phyloP scores from a whole-genome alignment of 2,888 invertebrate species.

The Hetaerina titia region DNA sequence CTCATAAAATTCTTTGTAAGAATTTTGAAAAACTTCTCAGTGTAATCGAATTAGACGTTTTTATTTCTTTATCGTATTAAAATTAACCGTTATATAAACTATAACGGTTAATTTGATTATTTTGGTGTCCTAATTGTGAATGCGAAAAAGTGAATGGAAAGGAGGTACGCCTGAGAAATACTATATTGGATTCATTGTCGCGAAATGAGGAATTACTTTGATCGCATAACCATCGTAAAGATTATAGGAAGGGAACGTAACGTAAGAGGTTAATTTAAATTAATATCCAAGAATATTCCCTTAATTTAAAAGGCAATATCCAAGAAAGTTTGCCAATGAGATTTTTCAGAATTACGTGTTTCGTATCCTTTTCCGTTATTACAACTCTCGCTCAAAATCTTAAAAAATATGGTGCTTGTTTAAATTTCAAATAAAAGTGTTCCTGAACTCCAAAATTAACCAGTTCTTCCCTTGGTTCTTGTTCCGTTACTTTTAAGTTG shows the following conservation, averaged over 20 bases:
- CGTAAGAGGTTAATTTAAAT: no score
- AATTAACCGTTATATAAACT: background rate
- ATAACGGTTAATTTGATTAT: background rate
- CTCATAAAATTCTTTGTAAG: no score
- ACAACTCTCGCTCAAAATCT: background rate
- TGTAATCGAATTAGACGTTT: background rate
- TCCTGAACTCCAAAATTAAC: background rate
- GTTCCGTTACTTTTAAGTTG: background rate
- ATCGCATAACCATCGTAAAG: background rate
- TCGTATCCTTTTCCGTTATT: background rate
- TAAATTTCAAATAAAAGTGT: background rate
- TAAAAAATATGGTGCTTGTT: background rate
- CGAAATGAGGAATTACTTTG: background rate
- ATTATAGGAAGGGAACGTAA: background rate
- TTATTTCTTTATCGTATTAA: background rate
- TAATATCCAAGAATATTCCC: no score
- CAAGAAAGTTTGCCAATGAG: background rate
- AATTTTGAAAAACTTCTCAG: no score
- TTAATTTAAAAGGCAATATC: background rate
- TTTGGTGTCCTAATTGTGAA: background rate
- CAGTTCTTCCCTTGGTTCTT: slow-evolving; percentile 4
- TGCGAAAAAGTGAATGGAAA: background rate
- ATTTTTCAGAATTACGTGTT: background rate
- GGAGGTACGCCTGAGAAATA: background rate
- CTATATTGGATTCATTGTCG: background rate